Base-by-base conservation (phyloP, 2,888 invertebrate species). In the Panorpa germanica region DNA sequence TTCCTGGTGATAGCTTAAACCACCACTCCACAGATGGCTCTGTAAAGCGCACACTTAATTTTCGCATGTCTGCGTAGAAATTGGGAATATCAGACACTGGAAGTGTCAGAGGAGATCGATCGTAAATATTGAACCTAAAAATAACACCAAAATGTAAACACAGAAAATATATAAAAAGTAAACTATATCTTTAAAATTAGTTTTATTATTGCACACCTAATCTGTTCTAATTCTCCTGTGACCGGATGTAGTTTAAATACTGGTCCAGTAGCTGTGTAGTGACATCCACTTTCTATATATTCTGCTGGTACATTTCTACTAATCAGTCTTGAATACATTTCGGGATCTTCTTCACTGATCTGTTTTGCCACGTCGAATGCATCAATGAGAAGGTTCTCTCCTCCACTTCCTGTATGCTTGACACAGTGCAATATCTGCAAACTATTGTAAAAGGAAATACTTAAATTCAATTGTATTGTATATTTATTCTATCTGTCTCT, bases 301-400 rank as follows among this genome's bases (percentile, higher is more conserved):
- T 73, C 69, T 1, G 67, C 67, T 34, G 72, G 66, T 6, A 74
- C 49, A 6, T 61, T 50, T 10, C 61, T 61, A 10, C 47, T 56
- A 1, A 61, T 55, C 4, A 82, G 57, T 29, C 65, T 53, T 5
- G 69, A 49, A 43, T 63, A 80, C 28, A 64, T 61, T 11, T 61
- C 53, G 0, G 65, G 66, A 43, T 59, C 48, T 2, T 59, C 51
- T 3, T 52, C 45, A 30, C 56, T 58, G 12, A 80, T 48, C 29
- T 60, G 52, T 6, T 56, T 46, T 0, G 74, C 75, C 4, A 70
- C 70, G 32, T 65, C 57, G 44, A 77, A 71, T 0, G 81, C 82
- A 44, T 83, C 83, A 0, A 72, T 70, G 3, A 83, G 55, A 24
- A 76, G 53, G 1, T 70, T 78, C 38, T 77, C 68, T 0, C 83